phyloP scores from a whole-genome alignment of 2,888 invertebrate genomes.

The Chloroclystis v-ata region DNA sequence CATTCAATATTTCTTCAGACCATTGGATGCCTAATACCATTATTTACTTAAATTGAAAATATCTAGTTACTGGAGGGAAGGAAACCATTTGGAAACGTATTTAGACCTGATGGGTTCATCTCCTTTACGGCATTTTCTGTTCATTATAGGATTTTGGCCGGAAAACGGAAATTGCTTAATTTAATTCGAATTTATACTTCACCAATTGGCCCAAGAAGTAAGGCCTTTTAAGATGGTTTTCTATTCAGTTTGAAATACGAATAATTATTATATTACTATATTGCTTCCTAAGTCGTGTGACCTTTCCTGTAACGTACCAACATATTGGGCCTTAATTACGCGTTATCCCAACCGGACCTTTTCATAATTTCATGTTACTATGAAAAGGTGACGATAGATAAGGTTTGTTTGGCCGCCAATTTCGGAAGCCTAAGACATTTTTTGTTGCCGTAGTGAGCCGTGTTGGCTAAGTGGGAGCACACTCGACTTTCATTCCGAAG shows the following conservation, averaged over 20 bases:
- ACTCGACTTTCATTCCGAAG: no score
- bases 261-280: no score
- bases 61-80: background rate
- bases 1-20: background rate
- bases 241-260: no score
- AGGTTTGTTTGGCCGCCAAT: no score
- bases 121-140: background rate
- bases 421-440: no score
- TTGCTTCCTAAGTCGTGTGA: no score
- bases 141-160: background rate
- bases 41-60: slow-evolving; percentile 1
- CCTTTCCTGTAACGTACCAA: background rate
- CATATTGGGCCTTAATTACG: no score
- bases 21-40: background rate
- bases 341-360: background rate
- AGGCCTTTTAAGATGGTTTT: no score
- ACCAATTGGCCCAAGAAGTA: no score
- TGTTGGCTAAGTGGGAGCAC: no score
- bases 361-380: background rate
- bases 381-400: background rate
- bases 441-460: no score
- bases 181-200: background rate
- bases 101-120: background rate
- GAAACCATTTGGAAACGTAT: background rate
- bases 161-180: background rate